Evolutionary conservation across 1,140 invertebrate genomes (phyloP), one percentile per base, ranked within the genome.

Genomic region (Aleiodes sp.): DNA sequence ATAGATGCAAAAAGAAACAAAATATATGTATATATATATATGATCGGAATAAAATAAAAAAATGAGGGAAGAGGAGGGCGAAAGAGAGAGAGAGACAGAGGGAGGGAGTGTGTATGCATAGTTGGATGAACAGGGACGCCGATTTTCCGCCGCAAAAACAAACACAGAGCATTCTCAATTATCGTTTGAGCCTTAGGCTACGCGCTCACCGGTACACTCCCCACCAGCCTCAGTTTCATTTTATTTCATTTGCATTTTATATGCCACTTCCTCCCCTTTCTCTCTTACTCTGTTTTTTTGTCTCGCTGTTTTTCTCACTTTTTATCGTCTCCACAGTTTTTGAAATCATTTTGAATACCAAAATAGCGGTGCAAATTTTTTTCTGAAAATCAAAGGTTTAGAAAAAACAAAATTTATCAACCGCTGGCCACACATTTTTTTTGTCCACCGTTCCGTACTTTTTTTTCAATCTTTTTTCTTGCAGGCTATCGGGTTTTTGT

Each of bases 91-190:
- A n/a, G n/a, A n/a, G n/a, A n/a, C n/a, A n/a, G n/a, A n/a, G n/a
- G n/a, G n/a, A n/a, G n/a, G n/a, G n/a, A n/a, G n/a, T n/a, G n/a
- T n/a, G n/a, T n/a, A 56, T 56, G n/a, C 9, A 65, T 56, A 35
- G 33, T 31, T 66, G 31, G 46, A 57, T 57, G 64, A 57, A 66
- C 46, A 43, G 39, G 31, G 16, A 57, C 6, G 52, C 35, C 61
- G 35, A 41, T 60, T 67, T 67, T 60, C 26, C 16, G 52, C 35
- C 52, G 52, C 56, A 60, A 59, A 67, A 67, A 67, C 31, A 67
- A 67, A 67, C 65, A 66, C 64, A 59, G 56, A 56, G 39, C 35
- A 67, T 41, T 67, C 56, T 60, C 65, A 67, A 67, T 67, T 67
- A 60, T 67, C 56, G 65, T 59, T 59, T 39, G 65, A 41, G 65